Evolutionary conservation across 2,113 vertebrate species (phyloP).

Genomic region (Paralichthys olivaceus): DNA sequence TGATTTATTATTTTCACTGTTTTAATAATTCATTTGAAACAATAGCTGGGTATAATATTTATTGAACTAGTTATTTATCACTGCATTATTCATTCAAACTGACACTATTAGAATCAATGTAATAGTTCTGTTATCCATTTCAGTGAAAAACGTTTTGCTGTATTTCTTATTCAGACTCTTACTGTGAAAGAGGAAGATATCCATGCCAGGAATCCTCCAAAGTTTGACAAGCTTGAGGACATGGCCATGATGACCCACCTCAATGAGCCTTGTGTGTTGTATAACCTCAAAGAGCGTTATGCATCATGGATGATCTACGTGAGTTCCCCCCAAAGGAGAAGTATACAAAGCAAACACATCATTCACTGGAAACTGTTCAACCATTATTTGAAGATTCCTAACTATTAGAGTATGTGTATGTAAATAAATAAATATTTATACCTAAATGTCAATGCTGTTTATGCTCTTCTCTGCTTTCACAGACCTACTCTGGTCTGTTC

Average conservation of each 20-base stretch:
- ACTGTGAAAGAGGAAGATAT: constrained; percentile 82
- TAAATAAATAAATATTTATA: background rate
- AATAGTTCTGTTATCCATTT: too few relatives aligned
- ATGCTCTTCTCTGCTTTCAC: background rate
- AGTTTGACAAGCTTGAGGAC: constrained; percentile 83
- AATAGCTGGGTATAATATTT: too few relatives aligned
- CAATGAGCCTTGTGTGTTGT: constrained; percentile 73
- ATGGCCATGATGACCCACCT: constrained; percentile 87
- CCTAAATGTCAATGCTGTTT: background rate
- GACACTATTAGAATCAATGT: too few relatives aligned
- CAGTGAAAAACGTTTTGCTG: too few relatives aligned
- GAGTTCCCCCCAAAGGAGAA: constrained; percentile 13
- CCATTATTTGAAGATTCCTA: too few relatives aligned
- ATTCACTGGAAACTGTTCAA: too few relatives aligned
- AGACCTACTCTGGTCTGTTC: constrained; percentile 25
- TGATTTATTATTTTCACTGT: too few relatives aligned
- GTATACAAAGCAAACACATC: too few relatives aligned
- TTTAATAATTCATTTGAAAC: too few relatives aligned
- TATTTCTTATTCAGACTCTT: constrained; percentile 53
- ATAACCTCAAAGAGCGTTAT: constrained; percentile 90
- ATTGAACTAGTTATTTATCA: too few relatives aligned
- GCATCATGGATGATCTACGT: constrained; percentile 92
- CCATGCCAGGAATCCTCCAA: constrained; percentile 80
- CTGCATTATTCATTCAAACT: too few relatives aligned
- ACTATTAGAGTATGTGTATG: background rate